These are phyloP conservation scores for Macrotrachela quadricornifera DNA, from an alignment of 1,140 invertebrate genomes.

Conservation along the genomic window DNA sequence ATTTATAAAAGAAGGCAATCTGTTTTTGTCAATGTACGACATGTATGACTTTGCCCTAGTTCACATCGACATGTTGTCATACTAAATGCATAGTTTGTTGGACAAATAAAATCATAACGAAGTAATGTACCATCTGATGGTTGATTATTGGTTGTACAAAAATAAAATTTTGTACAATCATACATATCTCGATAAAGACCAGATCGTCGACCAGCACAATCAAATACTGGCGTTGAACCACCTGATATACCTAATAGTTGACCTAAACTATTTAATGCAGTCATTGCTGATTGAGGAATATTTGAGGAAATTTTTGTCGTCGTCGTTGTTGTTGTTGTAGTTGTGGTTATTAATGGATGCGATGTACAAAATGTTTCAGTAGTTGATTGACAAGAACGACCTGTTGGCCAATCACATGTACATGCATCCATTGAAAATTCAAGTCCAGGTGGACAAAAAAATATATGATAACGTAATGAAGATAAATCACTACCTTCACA, in stretches of 20 bases:
- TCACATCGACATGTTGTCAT: constrained; percentile 3
- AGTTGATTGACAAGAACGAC: not conserved
- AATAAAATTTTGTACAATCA: constrained; percentile 7
- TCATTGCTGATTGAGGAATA: no score
- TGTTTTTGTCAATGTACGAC: no score
- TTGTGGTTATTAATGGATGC: no score
- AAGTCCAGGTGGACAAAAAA: not conserved
- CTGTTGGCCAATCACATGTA: constrained; percentile 5
- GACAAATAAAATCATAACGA: constrained; percentile 4
- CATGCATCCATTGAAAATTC: constrained; percentile 6
- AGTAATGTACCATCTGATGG: no score
- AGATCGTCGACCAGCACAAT: not conserved
- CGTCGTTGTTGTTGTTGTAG: no score
- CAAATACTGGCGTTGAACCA: not conserved
- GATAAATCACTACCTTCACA: not conserved
- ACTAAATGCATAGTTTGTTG: not conserved
- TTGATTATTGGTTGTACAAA: not conserved
- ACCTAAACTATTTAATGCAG: no score
- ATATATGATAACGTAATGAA: not conserved
- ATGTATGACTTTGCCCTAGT: no score
- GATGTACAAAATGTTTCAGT: no score
- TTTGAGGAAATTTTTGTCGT: no score
- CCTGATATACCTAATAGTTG: no score
- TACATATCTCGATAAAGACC: constrained; percentile 3
- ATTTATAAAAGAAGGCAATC: no score